Percentiles rank a stretch among this genome's conserved stretches.
Evolutionary conservation across 2,797 vertebrate genomes (phyloP).

Genomic region (Anas flavirostris): DNA sequence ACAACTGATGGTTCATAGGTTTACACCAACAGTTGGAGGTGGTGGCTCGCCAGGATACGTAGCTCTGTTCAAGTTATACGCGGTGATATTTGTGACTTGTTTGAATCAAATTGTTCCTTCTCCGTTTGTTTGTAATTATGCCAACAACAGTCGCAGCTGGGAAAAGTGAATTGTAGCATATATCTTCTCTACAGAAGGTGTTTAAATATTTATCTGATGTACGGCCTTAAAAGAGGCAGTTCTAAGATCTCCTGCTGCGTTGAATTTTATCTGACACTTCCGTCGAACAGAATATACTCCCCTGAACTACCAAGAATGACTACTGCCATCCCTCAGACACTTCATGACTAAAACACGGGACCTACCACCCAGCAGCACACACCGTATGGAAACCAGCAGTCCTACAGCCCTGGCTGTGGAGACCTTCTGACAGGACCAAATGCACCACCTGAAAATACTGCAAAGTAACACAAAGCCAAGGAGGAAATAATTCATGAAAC

Average conservation of each 20-base stretch:
- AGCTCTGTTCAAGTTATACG: neutral
- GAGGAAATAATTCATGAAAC: neutral
- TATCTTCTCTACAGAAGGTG: neutral
- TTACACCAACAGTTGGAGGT: slow-evolving; percentile 55
- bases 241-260: slow-evolving; percentile 2
- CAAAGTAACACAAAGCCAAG: neutral
- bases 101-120: slow-evolving; percentile 58
- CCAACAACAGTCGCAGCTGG: slow-evolving; percentile 20
- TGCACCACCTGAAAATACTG: neutral
- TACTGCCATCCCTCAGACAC: neutral
- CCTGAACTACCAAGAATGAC: neutral
- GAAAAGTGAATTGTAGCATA: slow-evolving; percentile 14
- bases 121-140: slow-evolving; percentile 10
- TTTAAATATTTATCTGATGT: slow-evolving; percentile 48
- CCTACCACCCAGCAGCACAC: neutral
- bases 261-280: neutral
- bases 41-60: slow-evolving; percentile 35
- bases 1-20: slow-evolving; percentile 47
- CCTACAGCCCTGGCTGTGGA: neutral
- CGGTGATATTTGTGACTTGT: slow-evolving; percentile 20
- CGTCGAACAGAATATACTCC: neutral
- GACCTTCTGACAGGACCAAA: neutral
- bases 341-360: neutral
- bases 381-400: neutral
- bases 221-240: neutral